phyloP scores from a whole-genome alignment of 2,888 invertebrate genomes.

The Himalopsyche kuldschensis region DNA sequence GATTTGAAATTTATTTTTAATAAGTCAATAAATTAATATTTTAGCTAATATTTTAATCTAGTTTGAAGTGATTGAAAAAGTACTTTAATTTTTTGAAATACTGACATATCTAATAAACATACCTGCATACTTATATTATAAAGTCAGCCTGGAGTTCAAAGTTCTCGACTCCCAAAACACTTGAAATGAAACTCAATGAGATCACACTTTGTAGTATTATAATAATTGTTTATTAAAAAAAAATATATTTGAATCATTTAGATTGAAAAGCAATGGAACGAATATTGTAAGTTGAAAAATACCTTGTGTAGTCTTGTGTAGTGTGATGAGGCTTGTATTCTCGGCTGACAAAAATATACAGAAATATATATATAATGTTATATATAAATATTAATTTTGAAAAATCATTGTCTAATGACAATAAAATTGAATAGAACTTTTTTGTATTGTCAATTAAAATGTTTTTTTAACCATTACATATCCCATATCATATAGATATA shows the following conservation, averaged over 20 bases:
- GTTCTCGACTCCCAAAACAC: too few species aligned
- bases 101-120: background rate
- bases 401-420: background rate
- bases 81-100: background rate
- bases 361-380: background rate
- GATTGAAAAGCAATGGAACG: too few species aligned
- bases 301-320: too few species aligned
- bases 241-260: too few species aligned
- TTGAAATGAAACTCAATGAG: too few species aligned
- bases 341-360: too few species aligned
- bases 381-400: background rate
- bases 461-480: background rate
- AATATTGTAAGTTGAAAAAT: too few species aligned
- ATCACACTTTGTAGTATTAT: too few species aligned
- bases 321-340: too few species aligned
- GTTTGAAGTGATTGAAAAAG: background rate
- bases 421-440: background rate
- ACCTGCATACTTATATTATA: background rate
- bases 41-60: background rate
- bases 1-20: background rate
- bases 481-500: background rate
- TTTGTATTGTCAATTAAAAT: background rate
- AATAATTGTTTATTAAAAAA: too few species aligned
- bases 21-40: background rate
- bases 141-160: too few species aligned